phyloP scores from a whole-genome alignment of 1,140 invertebrate species.

The Nebria ingens region DNA sequence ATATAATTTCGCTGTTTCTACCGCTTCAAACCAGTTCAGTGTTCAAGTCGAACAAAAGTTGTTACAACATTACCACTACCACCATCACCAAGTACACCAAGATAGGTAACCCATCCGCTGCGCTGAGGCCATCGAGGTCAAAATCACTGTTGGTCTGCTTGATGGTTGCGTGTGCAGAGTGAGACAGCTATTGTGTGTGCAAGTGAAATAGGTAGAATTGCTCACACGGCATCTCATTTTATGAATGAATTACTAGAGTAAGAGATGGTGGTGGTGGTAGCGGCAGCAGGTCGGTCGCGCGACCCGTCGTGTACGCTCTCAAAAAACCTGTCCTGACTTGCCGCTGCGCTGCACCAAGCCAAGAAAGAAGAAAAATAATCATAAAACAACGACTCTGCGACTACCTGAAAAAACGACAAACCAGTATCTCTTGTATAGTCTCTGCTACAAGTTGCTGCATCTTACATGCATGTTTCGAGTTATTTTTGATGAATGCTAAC shows the following conservation, averaged over 20 bases:
- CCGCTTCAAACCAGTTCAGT: no score
- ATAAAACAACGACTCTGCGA: neutral
- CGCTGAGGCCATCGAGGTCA: neutral
- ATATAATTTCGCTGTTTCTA: no score
- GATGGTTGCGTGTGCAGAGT: neutral
- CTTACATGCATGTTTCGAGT: no score
- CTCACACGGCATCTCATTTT: constrained; percentile 5
- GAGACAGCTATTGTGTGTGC: neutral
- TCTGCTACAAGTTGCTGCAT: neutral
- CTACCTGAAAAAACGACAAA: constrained; percentile 5
- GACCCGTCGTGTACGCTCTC: neutral
- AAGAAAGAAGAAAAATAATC: no score
- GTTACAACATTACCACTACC: no score
- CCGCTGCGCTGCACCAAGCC: no score
- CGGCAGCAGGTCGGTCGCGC: neutral
- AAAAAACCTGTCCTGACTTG: constrained; percentile 4
- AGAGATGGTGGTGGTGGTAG: no score
- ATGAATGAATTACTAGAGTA: constrained; percentile 7
- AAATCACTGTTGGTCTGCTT: neutral
- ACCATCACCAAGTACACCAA: neutral
- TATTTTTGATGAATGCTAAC: no score
- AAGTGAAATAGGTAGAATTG: neutral
- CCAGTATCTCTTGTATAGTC: constrained; percentile 1
- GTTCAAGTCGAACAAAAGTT: no score
- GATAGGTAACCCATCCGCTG: neutral